These are phyloP conservation scores for Actinemys pallida DNA, from an alignment of 2,113 vertebrate species.

Conservation along the genomic window DNA sequence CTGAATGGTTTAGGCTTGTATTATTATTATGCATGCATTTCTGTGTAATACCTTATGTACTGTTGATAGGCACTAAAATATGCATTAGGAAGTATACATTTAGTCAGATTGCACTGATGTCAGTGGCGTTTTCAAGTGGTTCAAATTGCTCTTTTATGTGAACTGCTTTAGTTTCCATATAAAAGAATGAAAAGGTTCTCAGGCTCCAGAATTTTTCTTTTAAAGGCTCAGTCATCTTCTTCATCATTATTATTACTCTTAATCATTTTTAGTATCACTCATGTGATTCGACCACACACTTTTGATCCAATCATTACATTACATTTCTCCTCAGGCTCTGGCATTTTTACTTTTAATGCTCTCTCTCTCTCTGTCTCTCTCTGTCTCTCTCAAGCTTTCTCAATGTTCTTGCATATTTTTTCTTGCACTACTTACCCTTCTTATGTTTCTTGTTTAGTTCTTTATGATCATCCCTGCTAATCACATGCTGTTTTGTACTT, in stretches of 20 bases:
- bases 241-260: constrained; percentile 35
- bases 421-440: not conserved
- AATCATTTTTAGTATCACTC: constrained; percentile 33
- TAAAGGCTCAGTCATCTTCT: not conserved
- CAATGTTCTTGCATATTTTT: constrained; percentile 21
- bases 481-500: not conserved
- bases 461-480: not conserved
- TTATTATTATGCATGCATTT: constrained; percentile 57
- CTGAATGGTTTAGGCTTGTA: constrained; percentile 67
- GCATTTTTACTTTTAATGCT: constrained; percentile 47
- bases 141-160: not conserved
- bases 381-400: constrained; percentile 5
- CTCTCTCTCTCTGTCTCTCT: fast-evolving
- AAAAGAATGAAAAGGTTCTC: not conserved
- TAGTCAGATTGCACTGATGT: constrained; percentile 50
- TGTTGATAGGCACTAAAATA: constrained; percentile 59
- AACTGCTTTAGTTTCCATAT: not conserved
- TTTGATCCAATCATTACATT: constrained; percentile 34
- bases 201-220: constrained; percentile 33
- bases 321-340: constrained; percentile 13
- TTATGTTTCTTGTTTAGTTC: not conserved
- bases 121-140: constrained; percentile 24
- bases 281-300: constrained; percentile 1
- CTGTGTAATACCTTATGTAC: constrained; percentile 52
- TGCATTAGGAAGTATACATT: constrained; percentile 48